phyloP scores from a whole-genome alignment of 2,113 vertebrate species.

The Romanogobio albipinnatus region DNA sequence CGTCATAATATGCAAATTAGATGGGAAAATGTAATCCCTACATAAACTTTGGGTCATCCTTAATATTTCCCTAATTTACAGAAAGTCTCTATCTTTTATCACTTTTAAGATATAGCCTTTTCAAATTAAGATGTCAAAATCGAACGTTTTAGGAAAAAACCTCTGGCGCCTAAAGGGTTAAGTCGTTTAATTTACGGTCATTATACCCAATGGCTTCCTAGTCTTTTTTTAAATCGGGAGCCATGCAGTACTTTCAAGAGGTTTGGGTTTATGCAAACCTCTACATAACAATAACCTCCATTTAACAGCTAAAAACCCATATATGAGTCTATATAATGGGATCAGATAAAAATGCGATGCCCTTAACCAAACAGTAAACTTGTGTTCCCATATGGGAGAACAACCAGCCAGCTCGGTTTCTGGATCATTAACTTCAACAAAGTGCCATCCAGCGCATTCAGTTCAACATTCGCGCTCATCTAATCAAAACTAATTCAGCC shows the following conservation, averaged over 20 bases:
- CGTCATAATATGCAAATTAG: too few relatives aligned
- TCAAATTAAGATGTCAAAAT: too few relatives aligned
- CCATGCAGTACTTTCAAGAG: background rate
- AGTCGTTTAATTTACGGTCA: too few relatives aligned
- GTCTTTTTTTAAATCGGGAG: too few relatives aligned
- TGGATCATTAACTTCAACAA: conserved; percentile 34
- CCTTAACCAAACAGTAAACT: conserved; percentile 27
- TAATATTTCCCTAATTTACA: too few relatives aligned
- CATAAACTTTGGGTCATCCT: too few relatives aligned
- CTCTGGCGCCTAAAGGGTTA: too few relatives aligned
- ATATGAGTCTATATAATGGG: background rate
- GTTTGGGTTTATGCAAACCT: background rate
- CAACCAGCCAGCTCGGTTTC: conserved; percentile 14
- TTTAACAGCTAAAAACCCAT: background rate
- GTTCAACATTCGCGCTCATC: conserved; percentile 18
- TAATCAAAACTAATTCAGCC: conserved; percentile 44
- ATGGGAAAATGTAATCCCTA: too few relatives aligned
- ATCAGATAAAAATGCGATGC: conserved; percentile 7
- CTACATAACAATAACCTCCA: background rate
- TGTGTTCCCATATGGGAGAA: conserved; percentile 16
- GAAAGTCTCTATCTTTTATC: too few relatives aligned
- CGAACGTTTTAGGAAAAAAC: too few relatives aligned
- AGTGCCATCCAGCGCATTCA: conserved; percentile 14
- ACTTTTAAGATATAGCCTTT: too few relatives aligned
- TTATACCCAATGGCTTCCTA: too few relatives aligned